phyloP scores from a whole-genome alignment of 1,140 invertebrate species.

The Cepaea nemoralis region DNA sequence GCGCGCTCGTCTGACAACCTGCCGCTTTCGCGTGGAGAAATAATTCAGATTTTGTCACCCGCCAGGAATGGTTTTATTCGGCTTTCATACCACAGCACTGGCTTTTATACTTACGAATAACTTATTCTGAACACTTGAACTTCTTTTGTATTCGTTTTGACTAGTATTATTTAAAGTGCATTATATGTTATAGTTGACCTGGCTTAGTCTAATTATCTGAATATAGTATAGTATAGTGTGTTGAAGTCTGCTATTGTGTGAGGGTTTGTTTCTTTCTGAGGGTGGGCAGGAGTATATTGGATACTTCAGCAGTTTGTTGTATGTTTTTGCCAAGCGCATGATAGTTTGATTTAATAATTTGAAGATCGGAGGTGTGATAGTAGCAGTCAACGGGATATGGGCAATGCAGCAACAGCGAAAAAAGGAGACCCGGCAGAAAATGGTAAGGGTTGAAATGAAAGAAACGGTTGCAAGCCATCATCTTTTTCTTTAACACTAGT shows the following conservation, averaged over 20 bases:
- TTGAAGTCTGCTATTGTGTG: neutral
- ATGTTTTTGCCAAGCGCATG: neutral
- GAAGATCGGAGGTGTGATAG: slow-evolving; percentile 32
- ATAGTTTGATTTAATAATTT: neutral
- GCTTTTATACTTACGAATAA: neutral
- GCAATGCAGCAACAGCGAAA: slow-evolving; percentile 94
- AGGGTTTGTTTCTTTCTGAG: neutral
- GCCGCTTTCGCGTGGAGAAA: slow-evolving; percentile 6
- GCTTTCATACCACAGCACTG: neutral
- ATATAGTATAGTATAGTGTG: neutral
- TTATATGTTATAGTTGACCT: neutral
- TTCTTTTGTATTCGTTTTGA: neutral
- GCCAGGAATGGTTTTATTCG: neutral
- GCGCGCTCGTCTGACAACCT: neutral
- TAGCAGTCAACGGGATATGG: slow-evolving; percentile 77
- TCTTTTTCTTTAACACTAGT: no score
- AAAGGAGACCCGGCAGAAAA: slow-evolving; percentile 97
- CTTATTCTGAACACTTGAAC: neutral
- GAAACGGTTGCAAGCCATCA: no score
- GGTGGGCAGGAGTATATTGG: neutral
- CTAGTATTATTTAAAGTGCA: no score
- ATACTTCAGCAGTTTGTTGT: neutral
- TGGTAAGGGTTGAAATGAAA: slow-evolving; percentile 70
- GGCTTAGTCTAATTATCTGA: neutral
- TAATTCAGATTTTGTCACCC: neutral